Evolutionary conservation across 2,113 vertebrate genomes (phyloP).

Genomic region (Muntiacus reevesi): DNA sequence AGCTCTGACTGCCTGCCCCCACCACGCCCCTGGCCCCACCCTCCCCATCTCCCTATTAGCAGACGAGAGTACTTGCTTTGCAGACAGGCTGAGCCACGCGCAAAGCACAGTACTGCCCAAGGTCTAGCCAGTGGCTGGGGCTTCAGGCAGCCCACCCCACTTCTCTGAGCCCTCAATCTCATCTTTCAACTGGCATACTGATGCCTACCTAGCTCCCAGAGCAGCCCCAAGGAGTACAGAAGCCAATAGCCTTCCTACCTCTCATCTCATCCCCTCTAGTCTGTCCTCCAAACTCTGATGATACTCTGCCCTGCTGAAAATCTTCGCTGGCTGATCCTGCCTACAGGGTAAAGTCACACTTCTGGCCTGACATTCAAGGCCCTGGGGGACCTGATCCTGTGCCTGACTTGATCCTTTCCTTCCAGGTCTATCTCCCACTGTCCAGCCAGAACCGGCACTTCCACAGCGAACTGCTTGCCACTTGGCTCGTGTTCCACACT

Average conservation of each 20-base stretch:
- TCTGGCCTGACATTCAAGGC: neutral
- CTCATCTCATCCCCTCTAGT: neutral
- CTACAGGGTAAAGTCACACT: neutral
- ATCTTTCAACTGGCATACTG: neutral
- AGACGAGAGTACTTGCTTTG: neutral
- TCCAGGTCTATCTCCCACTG: neutral
- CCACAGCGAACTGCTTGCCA: neutral
- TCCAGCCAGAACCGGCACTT: neutral
- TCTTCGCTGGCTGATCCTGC: neutral
- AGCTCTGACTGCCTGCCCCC: neutral
- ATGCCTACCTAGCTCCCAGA: neutral
- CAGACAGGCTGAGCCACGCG: constrained; percentile 25
- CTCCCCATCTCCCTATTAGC: neutral
- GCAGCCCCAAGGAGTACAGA: neutral
- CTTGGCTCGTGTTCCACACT: neutral
- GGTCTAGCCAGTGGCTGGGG: neutral
- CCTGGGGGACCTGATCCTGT: neutral
- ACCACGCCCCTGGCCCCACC: neutral
- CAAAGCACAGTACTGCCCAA: neutral
- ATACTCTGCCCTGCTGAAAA: neutral
- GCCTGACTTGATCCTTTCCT: neutral
- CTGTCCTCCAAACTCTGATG: neutral
- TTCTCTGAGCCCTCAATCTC: neutral
- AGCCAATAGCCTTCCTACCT: neutral
- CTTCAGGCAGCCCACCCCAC: neutral